Percentiles rank a stretch among this genome's conserved stretches.
These are phyloP conservation scores for Drosophila mettleri DNA, from an alignment of 2,888 invertebrate genomes.

Conservation along the genomic window DNA sequence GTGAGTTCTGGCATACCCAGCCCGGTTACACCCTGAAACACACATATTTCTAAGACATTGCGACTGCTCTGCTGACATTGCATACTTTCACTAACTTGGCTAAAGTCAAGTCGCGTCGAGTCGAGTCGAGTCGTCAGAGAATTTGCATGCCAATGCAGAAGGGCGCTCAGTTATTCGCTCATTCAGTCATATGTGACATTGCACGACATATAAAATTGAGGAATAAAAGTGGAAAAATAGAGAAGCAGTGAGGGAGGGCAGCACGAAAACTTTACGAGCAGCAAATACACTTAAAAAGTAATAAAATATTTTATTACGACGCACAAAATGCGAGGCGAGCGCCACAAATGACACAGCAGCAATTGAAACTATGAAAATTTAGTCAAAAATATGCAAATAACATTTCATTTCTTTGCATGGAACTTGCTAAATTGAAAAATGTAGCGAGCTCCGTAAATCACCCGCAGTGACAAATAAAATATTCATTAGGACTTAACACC, in stretches of 20 bases:
- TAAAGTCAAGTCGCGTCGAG: slow-evolving; percentile 32
- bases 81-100: slow-evolving; percentile 64
- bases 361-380: slow-evolving; percentile 31
- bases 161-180: slow-evolving; percentile 55
- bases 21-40: slow-evolving; percentile 1
- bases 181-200: slow-evolving; percentile 67
- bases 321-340: slow-evolving; percentile 45
- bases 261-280: slow-evolving; percentile 61
- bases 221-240: neutral
- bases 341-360: slow-evolving; percentile 28
- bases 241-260: slow-evolving; percentile 9
- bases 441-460: neutral
- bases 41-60: slow-evolving; percentile 49
- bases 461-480: slow-evolving; percentile 42
- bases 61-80: slow-evolving; percentile 53
- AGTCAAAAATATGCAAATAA: slow-evolving; percentile 30
- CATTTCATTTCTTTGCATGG: slow-evolving; percentile 23
- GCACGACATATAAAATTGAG: slow-evolving; percentile 46
- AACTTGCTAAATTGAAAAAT: slow-evolving; percentile 25
- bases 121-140: slow-evolving; percentile 53
- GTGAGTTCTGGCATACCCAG: slow-evolving; percentile 30
- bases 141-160: slow-evolving; percentile 71
- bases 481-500: slow-evolving; percentile 49
- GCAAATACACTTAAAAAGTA: slow-evolving; percentile 79
- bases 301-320: slow-evolving; percentile 77